phyloP scores from a whole-genome alignment of 2,797 vertebrate genomes.

The Limosa lapponica region DNA sequence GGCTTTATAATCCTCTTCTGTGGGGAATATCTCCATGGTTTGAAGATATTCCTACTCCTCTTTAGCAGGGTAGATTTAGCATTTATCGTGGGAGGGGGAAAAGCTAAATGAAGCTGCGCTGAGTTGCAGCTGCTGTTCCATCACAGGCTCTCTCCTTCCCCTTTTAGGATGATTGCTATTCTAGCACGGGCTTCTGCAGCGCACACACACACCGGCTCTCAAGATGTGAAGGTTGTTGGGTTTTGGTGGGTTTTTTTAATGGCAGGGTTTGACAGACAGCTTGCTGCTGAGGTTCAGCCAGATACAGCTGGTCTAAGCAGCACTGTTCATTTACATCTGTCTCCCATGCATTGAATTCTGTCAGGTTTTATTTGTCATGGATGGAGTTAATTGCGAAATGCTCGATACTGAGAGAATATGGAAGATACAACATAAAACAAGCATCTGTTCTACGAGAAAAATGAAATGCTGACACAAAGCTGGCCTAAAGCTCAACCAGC shows the following conservation, averaged over 20 bases:
- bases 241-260: neutral
- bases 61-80: neutral
- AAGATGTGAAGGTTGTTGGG: neutral
- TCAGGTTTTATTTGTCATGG: neutral
- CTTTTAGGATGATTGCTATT: neutral
- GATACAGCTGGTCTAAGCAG: neutral
- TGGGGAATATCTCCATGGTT: neutral
- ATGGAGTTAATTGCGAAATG: conserved; percentile 35
- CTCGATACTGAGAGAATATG: neutral
- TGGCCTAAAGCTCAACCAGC: neutral
- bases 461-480: conserved; percentile 22
- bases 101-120: conserved; percentile 3
- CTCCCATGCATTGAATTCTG: neutral
- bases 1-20: conserved; percentile 22
- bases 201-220: neutral
- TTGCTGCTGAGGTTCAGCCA: conserved; percentile 10
- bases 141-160: neutral
- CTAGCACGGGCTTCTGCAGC: neutral
- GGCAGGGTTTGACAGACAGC: neutral
- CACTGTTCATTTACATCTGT: conserved; percentile 17
- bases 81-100: neutral
- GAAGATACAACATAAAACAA: conserved; percentile 18
- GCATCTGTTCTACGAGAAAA: conserved; percentile 2
- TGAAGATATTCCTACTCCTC: neutral
- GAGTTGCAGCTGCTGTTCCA: conserved; percentile 43